phyloP scores from a whole-genome alignment of 2,888 invertebrate species.

The Aporophyla lueneburgensis region DNA sequence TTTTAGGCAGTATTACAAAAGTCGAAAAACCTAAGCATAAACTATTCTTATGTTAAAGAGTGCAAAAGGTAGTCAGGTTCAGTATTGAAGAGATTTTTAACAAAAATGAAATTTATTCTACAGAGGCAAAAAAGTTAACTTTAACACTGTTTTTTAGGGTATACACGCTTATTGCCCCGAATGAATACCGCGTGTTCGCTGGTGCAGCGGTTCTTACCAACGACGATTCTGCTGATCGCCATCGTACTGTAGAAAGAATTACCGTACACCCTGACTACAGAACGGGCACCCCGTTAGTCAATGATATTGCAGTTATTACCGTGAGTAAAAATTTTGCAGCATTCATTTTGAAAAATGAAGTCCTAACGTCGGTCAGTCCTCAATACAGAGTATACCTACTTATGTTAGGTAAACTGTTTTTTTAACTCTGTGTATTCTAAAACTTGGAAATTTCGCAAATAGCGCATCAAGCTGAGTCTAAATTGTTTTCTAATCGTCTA shows the following conservation, averaged over 20 bases:
- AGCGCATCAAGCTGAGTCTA: background rate
- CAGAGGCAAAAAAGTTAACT: background rate
- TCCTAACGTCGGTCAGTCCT: background rate
- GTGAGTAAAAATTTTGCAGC: slow-evolving; percentile 63
- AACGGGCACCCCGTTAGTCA: slow-evolving; percentile 46
- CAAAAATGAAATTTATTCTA: background rate
- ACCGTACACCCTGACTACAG: slow-evolving; percentile 67
- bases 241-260: slow-evolving; percentile 64
- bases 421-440: no score
- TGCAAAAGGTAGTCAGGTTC: no score
- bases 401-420: no score
- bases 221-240: slow-evolving; percentile 52
- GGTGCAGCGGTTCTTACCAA: slow-evolving; percentile 62
- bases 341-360: no score
- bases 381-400: background rate
- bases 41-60: no score
- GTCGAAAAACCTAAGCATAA: background rate
- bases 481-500: no score
- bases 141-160: slow-evolving; percentile 45
- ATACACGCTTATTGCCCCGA: slow-evolving; percentile 21
- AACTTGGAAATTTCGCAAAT: background rate
- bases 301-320: slow-evolving; percentile 71
- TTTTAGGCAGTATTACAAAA: slow-evolving; percentile 5
- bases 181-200: slow-evolving; percentile 67
- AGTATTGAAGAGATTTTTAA: background rate